Conservation (phyloP, 2,888 invertebrate species). For the Agriopis aurantiaria region DNA sequence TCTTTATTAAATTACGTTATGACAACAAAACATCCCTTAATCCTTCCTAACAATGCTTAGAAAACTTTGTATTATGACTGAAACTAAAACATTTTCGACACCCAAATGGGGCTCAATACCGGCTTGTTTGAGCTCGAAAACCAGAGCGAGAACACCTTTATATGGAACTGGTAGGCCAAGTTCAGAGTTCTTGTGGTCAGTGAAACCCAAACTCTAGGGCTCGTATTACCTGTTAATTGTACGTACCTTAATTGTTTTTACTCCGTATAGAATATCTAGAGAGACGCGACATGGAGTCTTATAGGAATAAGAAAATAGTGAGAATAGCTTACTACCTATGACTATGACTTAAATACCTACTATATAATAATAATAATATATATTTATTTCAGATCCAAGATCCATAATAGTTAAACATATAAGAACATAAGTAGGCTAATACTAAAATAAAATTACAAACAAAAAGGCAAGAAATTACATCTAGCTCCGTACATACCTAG, state of each 20-base stretch:
- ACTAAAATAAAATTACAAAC: too few relatives aligned
- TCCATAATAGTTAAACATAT: too few relatives aligned
- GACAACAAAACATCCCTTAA: not conserved
- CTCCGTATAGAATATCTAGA: not conserved
- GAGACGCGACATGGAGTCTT: not conserved
- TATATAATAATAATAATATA: too few relatives aligned
- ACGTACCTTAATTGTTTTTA: constrained; percentile 19
- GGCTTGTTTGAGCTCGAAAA: constrained; percentile 5
- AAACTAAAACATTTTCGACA: constrained; percentile 2
- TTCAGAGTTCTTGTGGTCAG: constrained; percentile 28
- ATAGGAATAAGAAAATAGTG: not conserved
- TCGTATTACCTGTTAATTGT: constrained; percentile 26
- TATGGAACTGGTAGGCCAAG: constrained; percentile 15
- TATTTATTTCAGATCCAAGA: too few relatives aligned
- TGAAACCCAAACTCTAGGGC: constrained; percentile 2
- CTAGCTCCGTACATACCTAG: too few relatives aligned
- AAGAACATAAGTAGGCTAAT: too few relatives aligned
- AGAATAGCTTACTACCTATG: not conserved
- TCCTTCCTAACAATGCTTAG: not conserved
- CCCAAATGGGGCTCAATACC: not conserved
- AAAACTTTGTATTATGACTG: not conserved
- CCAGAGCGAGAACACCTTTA: constrained; percentile 17
- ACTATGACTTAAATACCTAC: too few relatives aligned
- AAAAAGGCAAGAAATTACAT: too few relatives aligned
- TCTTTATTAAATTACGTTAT: not conserved